phyloP scores from a whole-genome alignment of 2,797 vertebrate genomes.

The Pelodytes ibericus region DNA sequence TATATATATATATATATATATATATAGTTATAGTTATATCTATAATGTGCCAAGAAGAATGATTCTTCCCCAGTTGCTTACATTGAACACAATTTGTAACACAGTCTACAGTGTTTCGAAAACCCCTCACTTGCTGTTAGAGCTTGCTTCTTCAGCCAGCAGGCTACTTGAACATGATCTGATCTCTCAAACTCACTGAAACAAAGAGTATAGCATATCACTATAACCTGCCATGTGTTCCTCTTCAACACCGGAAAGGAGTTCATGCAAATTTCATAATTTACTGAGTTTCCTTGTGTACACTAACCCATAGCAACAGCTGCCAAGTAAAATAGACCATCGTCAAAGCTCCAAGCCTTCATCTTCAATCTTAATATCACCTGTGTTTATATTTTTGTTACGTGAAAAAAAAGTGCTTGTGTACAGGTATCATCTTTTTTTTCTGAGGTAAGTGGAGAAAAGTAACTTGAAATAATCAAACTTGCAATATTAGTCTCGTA shows the following conservation, averaged over 20 bases:
- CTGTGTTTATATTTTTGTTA: slow-evolving; percentile 1
- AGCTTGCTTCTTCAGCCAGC: background rate
- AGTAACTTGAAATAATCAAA: slow-evolving; percentile 1
- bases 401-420: background rate
- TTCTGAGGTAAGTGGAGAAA: slow-evolving; percentile 6
- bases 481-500: background rate
- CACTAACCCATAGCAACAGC: slow-evolving; percentile 56
- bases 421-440: background rate
- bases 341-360: slow-evolving; percentile 9
- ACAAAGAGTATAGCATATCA: slow-evolving; percentile 45
- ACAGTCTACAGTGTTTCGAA: too few species aligned
- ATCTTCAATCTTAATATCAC: slow-evolving; percentile 24
- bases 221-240: slow-evolving; percentile 51
- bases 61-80: too few species aligned
- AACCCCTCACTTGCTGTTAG: too few species aligned
- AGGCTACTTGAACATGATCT: slow-evolving; percentile 13
- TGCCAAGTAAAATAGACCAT: slow-evolving; percentile 50
- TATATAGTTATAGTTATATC: too few species aligned
- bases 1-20: too few species aligned
- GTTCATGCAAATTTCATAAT: slow-evolving; percentile 50
- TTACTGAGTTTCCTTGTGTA: slow-evolving; percentile 38
- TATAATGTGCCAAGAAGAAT: too few species aligned
- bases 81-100: too few species aligned
- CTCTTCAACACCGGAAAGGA: slow-evolving; percentile 47
- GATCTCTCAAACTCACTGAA: slow-evolving; percentile 30